Evolutionary conservation across 2,797 vertebrate species (phyloP).

Genomic region (Myotis pilosus): DNA sequence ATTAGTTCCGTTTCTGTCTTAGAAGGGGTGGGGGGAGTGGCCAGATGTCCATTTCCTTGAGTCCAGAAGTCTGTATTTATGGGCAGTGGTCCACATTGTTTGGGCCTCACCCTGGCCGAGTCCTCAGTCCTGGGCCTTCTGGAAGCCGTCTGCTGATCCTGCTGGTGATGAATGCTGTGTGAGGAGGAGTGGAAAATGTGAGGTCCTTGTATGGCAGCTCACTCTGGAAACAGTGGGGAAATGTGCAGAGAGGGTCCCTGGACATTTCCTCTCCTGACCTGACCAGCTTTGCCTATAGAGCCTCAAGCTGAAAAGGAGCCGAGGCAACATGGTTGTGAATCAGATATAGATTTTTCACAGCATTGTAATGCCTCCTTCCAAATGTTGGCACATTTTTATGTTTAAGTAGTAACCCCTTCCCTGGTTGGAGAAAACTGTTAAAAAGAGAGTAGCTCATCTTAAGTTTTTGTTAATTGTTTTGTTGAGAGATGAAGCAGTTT

Average conservation of each 20-base stretch:
- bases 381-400: not conserved
- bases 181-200: not conserved
- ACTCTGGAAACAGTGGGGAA: not conserved
- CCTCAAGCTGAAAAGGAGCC: not conserved
- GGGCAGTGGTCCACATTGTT: not conserved
- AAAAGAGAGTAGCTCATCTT: not conserved
- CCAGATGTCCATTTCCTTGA: not conserved
- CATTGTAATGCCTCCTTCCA: conserved; percentile 11
- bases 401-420: not conserved
- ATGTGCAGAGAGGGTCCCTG: not conserved
- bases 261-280: not conserved
- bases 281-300: not conserved
- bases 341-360: not conserved
- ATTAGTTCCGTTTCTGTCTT: not conserved
- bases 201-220: not conserved
- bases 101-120: not conserved
- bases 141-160: not conserved
- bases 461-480: not conserved
- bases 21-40: not conserved
- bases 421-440: not conserved
- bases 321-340: not conserved
- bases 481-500: not conserved
- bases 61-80: not conserved
- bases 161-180: not conserved
- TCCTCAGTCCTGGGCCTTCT: not conserved